These are phyloP conservation scores for Lepus americanus DNA, from an alignment of 2,113 vertebrate genomes.

Conservation along the genomic window DNA sequence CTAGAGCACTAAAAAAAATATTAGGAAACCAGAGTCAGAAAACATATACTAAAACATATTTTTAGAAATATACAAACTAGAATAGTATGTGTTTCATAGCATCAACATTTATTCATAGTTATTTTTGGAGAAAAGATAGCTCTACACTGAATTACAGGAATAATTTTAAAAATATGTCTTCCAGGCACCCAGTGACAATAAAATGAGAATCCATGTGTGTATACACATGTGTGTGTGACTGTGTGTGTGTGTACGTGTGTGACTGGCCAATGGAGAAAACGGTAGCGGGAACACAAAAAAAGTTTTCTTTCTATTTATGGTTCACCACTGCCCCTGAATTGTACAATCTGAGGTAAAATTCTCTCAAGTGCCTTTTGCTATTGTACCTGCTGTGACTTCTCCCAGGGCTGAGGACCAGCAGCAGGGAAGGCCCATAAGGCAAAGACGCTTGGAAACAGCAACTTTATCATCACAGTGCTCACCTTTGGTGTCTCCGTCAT, in stretches of 20 bases:
- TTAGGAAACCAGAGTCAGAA: background rate
- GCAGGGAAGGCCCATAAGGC: background rate
- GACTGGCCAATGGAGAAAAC: background rate
- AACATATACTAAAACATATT: background rate
- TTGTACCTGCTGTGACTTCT: background rate
- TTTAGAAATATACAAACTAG: rapidly evolving
- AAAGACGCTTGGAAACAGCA: background rate
- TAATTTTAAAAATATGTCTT: background rate
- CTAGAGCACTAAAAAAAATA: background rate
- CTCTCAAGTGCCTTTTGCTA: background rate
- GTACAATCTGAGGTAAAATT: background rate
- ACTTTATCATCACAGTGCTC: background rate
- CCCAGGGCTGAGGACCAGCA: background rate
- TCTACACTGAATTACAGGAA: background rate
- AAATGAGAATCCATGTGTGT: background rate
- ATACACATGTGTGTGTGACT: background rate
- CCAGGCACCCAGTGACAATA: background rate
- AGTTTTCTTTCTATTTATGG: background rate
- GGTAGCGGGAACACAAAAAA: background rate
- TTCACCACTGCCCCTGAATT: background rate
- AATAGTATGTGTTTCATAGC: background rate
- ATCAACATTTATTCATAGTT: background rate
- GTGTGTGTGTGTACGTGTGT: too few species aligned
- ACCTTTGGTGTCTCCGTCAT: slow-evolving; percentile 96
- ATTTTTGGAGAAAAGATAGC: background rate